Percentiles rank a stretch among this genome's conserved stretches.
These are phyloP conservation scores for Carposina sasakii DNA, from an alignment of 1,140 invertebrate species.

Conservation along the genomic window DNA sequence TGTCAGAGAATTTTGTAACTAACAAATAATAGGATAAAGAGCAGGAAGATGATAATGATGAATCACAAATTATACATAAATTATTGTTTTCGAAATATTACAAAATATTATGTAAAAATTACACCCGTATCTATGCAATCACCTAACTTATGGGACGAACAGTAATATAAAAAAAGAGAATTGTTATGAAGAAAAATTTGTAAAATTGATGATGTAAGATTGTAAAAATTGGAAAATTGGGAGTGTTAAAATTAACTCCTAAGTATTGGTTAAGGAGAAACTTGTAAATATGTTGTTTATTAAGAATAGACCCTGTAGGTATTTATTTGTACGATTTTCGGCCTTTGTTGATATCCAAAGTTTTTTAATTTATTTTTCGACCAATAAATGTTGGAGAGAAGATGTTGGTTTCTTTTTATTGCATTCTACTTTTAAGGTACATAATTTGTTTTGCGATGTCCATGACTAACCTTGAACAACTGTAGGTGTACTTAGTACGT, in stretches of 20 bases:
- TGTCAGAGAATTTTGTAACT: no score
- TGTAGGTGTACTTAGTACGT: no score
- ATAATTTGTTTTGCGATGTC: no score
- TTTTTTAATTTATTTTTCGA: slow-evolving; percentile 72
- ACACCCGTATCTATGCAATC: slow-evolving; percentile 11
- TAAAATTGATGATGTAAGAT: no score
- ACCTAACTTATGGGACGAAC: slow-evolving; percentile 32
- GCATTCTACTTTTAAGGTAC: no score
- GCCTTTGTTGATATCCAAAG: slow-evolving; percentile 69
- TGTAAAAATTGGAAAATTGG: slow-evolving; percentile 47
- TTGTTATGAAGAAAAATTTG: slow-evolving; percentile 40
- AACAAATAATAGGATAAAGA: no score
- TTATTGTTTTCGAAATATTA: no score
- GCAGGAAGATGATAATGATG: no score
- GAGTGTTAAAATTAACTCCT: slow-evolving; percentile 46
- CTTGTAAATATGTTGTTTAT: slow-evolving; percentile 65
- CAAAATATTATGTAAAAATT: background rate
- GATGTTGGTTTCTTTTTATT: slow-evolving; percentile 39
- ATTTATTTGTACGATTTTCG: slow-evolving; percentile 69
- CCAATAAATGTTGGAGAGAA: slow-evolving; percentile 72
- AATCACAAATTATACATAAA: no score
- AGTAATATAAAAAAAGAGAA: slow-evolving; percentile 31
- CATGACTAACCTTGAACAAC: no score
- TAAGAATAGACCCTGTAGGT: slow-evolving; percentile 63
- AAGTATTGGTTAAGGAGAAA: slow-evolving; percentile 38